A percentile compares a stretch with the other conserved stretches of the same genome.
phyloP scores from a whole-genome alignment of 1,140 invertebrate species.

The Trachelipus rathkii region DNA sequence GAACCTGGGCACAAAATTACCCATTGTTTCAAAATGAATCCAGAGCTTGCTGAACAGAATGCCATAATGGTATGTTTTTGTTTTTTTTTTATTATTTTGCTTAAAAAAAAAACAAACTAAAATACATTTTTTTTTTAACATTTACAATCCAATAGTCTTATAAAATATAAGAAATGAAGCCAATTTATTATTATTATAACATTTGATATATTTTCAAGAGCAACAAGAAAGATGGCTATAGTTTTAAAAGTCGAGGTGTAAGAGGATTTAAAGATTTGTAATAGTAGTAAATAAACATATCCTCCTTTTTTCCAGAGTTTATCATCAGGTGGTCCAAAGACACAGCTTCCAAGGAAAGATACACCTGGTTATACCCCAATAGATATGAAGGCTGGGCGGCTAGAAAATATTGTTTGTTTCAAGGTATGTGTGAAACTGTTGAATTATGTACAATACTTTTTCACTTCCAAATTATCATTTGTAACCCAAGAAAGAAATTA shows the following conservation, averaged over 20 bases:
- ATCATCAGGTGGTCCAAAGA: conserved; percentile 30
- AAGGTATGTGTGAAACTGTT: conserved; percentile 33
- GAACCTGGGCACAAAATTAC: conserved; percentile 92
- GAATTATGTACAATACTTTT: too few relatives aligned
- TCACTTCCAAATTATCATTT: too few relatives aligned
- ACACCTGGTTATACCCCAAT: background rate
- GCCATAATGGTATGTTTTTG: conserved; percentile 47
- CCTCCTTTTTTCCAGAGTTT: conserved; percentile 21
- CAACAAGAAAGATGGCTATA: too few relatives aligned
- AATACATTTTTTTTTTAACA: too few relatives aligned
- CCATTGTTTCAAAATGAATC: conserved; percentile 79
- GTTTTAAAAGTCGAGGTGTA: too few relatives aligned
- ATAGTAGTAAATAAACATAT: background rate
- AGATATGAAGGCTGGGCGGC: background rate
- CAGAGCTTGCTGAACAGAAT: conserved; percentile 60
- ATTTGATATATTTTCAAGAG: too few relatives aligned
- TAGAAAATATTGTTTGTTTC: conserved; percentile 42
- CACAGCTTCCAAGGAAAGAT: conserved; percentile 45
- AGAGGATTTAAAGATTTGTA: background rate
- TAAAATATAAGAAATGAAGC: too few relatives aligned
- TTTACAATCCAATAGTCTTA: too few relatives aligned
- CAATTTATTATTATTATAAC: too few relatives aligned
- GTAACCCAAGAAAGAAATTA: too few relatives aligned
- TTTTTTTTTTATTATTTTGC: too few relatives aligned
- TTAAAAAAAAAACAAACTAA: too few relatives aligned